phyloP scores from a whole-genome alignment of 2,113 vertebrate genomes.

The Danio rerio region DNA sequence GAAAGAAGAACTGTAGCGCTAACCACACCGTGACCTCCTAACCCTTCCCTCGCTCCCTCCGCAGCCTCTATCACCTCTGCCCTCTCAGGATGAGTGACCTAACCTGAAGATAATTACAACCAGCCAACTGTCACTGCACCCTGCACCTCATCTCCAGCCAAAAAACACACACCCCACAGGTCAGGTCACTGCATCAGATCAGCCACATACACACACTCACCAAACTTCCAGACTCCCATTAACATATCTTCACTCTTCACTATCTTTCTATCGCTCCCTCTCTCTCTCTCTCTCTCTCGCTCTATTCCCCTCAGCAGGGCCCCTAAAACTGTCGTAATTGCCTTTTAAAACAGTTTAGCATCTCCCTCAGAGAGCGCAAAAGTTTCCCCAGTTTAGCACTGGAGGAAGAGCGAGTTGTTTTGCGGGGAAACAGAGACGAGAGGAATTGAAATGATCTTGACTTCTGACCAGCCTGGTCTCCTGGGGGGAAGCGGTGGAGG shows the following conservation, averaged over 20 bases:
- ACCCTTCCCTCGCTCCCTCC: conserved; percentile 71
- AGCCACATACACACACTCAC: conserved; percentile 11
- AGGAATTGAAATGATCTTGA: conserved; percentile 81
- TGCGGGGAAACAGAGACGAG: conserved; percentile 64
- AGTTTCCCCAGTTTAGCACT: conserved; percentile 73
- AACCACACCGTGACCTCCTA: conserved; percentile 67
- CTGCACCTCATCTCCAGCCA: conserved; percentile 54
- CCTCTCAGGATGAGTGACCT: conserved; percentile 78
- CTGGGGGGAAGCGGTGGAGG: conserved; percentile 58
- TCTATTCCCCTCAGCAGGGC: conserved; percentile 57
- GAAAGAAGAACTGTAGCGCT: conserved; percentile 62
- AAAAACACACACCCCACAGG: conserved; percentile 53
- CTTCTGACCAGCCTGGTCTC: conserved; percentile 78
- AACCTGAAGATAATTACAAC: conserved; percentile 77
- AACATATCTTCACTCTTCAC: conserved; percentile 38
- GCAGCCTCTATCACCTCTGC: conserved; percentile 76
- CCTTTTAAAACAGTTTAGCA: conserved; percentile 81
- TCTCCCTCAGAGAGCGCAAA: conserved; percentile 71
- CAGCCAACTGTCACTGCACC: conserved; percentile 69
- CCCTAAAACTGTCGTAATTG: conserved; percentile 75
- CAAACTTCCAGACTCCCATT: conserved; percentile 37
- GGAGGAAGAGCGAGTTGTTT: conserved; percentile 72
- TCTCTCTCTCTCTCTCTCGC: conserved; percentile 47
- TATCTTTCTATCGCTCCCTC: background rate
- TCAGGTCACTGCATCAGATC: conserved; percentile 61